A percentile compares a stretch with the other conserved stretches of the same genome.
Evolutionary conservation across 2,797 vertebrate genomes (phyloP).

Genomic region (Schizopygopsis pylzovi): DNA sequence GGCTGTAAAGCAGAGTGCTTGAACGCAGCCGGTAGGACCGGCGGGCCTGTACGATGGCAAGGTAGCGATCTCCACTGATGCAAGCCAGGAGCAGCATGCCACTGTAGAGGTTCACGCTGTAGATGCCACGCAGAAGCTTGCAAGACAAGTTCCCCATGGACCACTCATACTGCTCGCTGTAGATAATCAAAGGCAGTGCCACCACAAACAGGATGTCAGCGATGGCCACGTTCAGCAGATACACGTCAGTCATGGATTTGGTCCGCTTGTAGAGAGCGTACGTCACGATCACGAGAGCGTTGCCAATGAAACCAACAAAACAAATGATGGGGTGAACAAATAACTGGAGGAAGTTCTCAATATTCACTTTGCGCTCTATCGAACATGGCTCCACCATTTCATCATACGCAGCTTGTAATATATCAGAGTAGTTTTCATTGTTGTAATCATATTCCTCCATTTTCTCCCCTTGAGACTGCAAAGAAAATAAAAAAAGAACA

Average conservation of each 20-base stretch:
- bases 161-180: constrained; percentile 83
- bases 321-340: constrained; percentile 83
- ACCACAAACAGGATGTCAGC: constrained; percentile 89
- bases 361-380: rapidly evolving
- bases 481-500: constrained; percentile 14
- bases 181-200: constrained; percentile 81
- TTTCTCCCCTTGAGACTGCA: background rate
- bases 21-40: constrained; percentile 84
- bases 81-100: constrained; percentile 90
- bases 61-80: constrained; percentile 88
- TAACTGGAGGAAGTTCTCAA: constrained; percentile 57
- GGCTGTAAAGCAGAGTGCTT: constrained; percentile 71
- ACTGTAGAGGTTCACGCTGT: constrained; percentile 90
- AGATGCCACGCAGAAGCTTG: constrained; percentile 84
- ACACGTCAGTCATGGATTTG: constrained; percentile 91
- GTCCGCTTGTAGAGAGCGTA: constrained; percentile 86
- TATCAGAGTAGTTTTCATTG: background rate
- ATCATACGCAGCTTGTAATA: background rate
- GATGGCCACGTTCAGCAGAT: constrained; percentile 89
- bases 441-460: background rate
- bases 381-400: background rate
- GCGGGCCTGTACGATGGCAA: constrained; percentile 90
- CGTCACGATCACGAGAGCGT: constrained; percentile 86
- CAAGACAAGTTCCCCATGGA: constrained; percentile 79
- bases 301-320: constrained; percentile 85